These are phyloP conservation scores for Pangasius larnaudii DNA, from an alignment of 2,797 vertebrate genomes.

Conservation along the genomic window DNA sequence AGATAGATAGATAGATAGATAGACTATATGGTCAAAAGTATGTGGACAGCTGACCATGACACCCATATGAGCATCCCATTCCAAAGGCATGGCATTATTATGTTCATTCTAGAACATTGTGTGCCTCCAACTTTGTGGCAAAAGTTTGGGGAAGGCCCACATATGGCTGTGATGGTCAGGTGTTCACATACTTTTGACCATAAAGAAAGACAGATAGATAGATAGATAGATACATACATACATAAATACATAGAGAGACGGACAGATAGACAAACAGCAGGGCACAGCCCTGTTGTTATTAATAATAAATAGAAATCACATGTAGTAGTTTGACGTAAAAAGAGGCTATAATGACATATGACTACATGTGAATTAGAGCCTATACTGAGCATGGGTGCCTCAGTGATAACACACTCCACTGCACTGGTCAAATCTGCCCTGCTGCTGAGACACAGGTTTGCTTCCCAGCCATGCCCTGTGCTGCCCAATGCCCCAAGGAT, in stretches of 20 bases:
- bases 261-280: background rate
- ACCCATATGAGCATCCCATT: background rate
- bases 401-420: background rate
- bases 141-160: background rate
- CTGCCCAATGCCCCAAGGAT: constrained; percentile 12
- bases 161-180: background rate
- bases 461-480: background rate
- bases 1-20: background rate
- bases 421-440: background rate
- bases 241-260: too few species aligned
- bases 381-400: background rate
- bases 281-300: background rate
- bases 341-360: background rate
- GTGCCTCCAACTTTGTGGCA: background rate
- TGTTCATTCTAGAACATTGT: background rate
- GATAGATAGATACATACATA: background rate
- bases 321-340: background rate
- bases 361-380: background rate
- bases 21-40: background rate
- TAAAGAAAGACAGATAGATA: background rate
- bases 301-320: background rate
- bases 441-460: constrained; percentile 1
- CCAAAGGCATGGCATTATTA: too few species aligned
- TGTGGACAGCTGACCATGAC: background rate
- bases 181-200: background rate